Base-by-base conservation (phyloP, 2,797 vertebrate genomes). In the Sebastolobus altivelis region DNA sequence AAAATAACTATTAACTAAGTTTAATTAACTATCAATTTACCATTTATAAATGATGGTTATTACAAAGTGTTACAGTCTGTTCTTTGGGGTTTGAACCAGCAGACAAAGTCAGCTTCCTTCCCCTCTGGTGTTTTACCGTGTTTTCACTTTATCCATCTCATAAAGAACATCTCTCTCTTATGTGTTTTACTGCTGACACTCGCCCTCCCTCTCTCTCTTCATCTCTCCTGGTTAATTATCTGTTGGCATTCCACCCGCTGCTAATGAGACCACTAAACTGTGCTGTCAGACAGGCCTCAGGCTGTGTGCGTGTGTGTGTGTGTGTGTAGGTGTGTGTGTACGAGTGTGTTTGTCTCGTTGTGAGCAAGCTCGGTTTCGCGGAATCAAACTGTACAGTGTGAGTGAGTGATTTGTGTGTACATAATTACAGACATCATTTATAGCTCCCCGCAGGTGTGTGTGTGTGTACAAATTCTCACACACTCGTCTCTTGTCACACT, bases 181-280 rank as follows among this genome's bases (percentile, higher is more conserved):
- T 82, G 81, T 85, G 68, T 89, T 90, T 87, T 88, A 90, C 84
- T 75, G 79, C 92, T 78, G 76, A 77, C 79, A 40, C 88, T 88
- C 79, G 33, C 78, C 85, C 89, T 91, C 90, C 84, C 82, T 85
- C 88, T 68, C 79, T 72, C 88, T 89, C 88, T 93, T 90, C 85
- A 88, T 90, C 91, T 90, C 89, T 88, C 74, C 82, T 81, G 80
- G 87, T 91, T 92, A 92, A 94, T 95, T 90, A 90, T 92, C 91
- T 88, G 91, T 92, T 92, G 87, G 86, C 87, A 93, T 94, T 91
- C 87, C 87, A 83, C 83, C 65, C 63, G 75, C 89, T 85, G 88
- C 93, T 94, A 95, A 95, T 94, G 94, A 95, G 94, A 93, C 93
- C 93, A 76, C 93, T 93, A 94, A 95, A 93, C 89, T 89, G 83